These are phyloP conservation scores for Palythoa grandis DNA, from an alignment of 92 coral and sea anemone genomes.

Conservation along the genomic window DNA sequence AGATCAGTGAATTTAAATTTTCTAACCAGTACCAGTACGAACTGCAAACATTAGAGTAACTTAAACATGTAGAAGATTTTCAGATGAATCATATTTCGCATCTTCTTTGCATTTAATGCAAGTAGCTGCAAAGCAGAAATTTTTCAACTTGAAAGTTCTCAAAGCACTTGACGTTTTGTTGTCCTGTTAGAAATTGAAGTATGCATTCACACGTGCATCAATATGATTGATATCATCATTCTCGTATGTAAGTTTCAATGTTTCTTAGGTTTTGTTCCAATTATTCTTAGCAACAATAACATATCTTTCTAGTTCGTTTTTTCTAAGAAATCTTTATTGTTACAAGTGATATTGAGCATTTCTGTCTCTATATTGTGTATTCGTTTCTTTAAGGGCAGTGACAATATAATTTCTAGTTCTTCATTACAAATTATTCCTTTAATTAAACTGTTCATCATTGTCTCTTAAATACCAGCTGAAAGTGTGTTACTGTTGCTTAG, in stretches of 20 bases:
- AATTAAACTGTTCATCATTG: background rate
- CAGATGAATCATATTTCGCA: slow-evolving; percentile 4
- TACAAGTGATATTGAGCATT: background rate
- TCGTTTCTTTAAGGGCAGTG: background rate
- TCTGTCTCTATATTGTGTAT: background rate
- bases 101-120: slow-evolving; percentile 39
- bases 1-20: background rate
- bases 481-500: slow-evolving; percentile 17
- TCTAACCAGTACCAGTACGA: background rate
- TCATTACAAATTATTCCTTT: background rate
- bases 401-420: too few relatives aligned
- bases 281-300: slow-evolving; percentile 13
- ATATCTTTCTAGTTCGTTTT: background rate
- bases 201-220: slow-evolving; percentile 5
- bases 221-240: slow-evolving; percentile 24
- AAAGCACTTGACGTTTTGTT: slow-evolving; percentile 33
- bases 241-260: background rate
- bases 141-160: slow-evolving; percentile 48
- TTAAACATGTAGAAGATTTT: slow-evolving; percentile 10
- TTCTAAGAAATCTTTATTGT: background rate
- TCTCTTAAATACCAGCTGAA: background rate
- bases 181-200: background rate
- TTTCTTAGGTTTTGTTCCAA: slow-evolving; percentile 35
- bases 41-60: background rate
- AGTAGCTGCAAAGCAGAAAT: slow-evolving; percentile 46